Evolutionary conservation across 2,888 invertebrate species (phyloP).

Genomic region (Bibio marci): DNA sequence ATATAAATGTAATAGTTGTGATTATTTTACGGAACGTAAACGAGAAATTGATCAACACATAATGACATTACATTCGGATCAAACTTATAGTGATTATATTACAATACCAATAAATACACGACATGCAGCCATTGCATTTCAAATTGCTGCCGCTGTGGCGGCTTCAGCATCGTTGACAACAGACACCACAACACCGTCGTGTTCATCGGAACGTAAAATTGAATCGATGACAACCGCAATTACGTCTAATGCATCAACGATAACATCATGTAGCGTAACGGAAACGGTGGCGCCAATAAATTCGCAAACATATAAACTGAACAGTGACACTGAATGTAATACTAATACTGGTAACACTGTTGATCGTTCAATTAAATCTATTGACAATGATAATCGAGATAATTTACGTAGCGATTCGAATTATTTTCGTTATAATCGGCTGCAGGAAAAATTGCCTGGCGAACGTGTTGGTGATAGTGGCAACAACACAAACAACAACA

Average conservation of each 20-base stretch:
- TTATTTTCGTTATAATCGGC: too few relatives aligned
- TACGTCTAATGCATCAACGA: not conserved
- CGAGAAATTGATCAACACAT: constrained; percentile 23
- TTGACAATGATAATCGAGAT: constrained; percentile 3
- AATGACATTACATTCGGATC: constrained; percentile 17
- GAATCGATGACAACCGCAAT: not conserved
- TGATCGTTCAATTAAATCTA: constrained; percentile 1
- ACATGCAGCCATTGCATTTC: too few relatives aligned
- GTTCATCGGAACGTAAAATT: not conserved
- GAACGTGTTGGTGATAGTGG: constrained; percentile 12
- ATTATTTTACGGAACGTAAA: constrained; percentile 24
- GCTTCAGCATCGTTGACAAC: constrained; percentile 14
- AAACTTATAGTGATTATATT: constrained; percentile 17
- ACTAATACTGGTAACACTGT: too few relatives aligned
- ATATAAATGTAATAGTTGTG: constrained; percentile 27
- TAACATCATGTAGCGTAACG: too few relatives aligned
- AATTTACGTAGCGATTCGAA: constrained; percentile 9
- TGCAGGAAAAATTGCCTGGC: constrained; percentile 13
- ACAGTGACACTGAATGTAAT: not conserved
- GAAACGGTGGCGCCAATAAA: too few relatives aligned
- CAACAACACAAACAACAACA: too few relatives aligned
- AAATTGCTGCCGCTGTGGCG: constrained; percentile 22
- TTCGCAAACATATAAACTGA: not conserved
- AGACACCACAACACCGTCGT: constrained; percentile 5
- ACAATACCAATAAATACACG: constrained; percentile 25